Percentiles rank a stretch among this genome's conserved stretches.
Evolutionary conservation across 1,140 invertebrate genomes (phyloP).

Genomic region (Helicoverpa zea): DNA sequence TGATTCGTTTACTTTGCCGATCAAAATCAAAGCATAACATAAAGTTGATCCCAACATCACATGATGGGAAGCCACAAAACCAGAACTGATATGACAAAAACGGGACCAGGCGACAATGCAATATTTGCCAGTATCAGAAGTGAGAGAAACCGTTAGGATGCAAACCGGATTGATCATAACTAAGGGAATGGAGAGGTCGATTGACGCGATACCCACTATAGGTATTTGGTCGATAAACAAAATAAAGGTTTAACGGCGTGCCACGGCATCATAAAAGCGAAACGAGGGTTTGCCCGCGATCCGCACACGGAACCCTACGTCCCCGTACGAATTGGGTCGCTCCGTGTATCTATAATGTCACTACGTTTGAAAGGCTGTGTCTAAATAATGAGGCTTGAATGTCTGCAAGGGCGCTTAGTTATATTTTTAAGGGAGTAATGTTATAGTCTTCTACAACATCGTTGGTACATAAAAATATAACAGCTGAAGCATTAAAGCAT

Average conservation of each 20-base stretch:
- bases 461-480: not conserved
- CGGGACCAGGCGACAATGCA: constrained; percentile 5
- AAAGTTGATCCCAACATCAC: not conserved
- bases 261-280: constrained; percentile 57
- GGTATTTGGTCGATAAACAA: constrained; percentile 58
- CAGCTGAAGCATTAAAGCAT: not conserved
- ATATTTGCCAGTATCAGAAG: constrained; percentile 2
- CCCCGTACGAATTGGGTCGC: constrained; percentile 60
- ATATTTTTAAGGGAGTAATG: not conserved
- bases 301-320: constrained; percentile 50
- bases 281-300: constrained; percentile 57
- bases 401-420: constrained; percentile 9
- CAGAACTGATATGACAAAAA: not conserved
- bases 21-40: not conserved
- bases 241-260: constrained; percentile 62
- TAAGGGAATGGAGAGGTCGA: constrained; percentile 35
- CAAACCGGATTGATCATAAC: constrained; percentile 34
- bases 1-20: not conserved
- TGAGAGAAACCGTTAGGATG: not conserved
- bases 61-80: not conserved
- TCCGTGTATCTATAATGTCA: constrained; percentile 42
- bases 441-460: not conserved
- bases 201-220: constrained; percentile 37
- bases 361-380: constrained; percentile 18
- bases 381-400: constrained; percentile 23